phyloP scores from a whole-genome alignment of 1,140 invertebrate species.

The Heliconius eleuchia region DNA sequence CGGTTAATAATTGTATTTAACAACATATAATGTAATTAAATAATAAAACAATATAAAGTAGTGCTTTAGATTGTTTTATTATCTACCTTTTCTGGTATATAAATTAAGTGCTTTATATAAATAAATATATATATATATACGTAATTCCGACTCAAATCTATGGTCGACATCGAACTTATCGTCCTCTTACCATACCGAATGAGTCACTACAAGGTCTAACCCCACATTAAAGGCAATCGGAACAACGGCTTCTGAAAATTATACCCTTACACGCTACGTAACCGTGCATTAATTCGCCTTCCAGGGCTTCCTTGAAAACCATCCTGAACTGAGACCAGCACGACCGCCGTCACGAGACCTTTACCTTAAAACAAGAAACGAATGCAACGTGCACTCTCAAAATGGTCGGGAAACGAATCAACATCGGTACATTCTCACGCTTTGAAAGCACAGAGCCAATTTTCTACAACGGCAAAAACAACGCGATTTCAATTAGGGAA shows the following conservation, averaged over 20 bases:
- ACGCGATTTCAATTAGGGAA: conserved; percentile 77
- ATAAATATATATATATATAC: no score
- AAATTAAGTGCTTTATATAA: no score
- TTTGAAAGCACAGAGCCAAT: conserved; percentile 70
- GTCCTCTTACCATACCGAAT: not conserved
- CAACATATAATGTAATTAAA: no score
- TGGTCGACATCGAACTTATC: not conserved
- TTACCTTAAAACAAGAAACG: conserved; percentile 39
- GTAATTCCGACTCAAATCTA: not conserved
- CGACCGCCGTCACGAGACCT: conserved; percentile 40
- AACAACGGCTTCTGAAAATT: conserved; percentile 50
- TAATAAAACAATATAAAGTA: no score
- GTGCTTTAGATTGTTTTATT: no score
- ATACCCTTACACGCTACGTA: conserved; percentile 43
- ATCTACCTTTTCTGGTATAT: no score
- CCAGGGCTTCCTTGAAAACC: conserved; percentile 40
- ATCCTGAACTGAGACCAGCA: conserved; percentile 33
- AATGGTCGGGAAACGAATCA: conserved; percentile 50
- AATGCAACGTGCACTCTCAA: conserved; percentile 36
- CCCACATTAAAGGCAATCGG: conserved; percentile 44
- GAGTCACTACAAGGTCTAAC: not conserved
- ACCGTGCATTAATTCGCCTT: conserved; percentile 46
- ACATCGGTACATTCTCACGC: conserved; percentile 69
- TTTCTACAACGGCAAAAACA: conserved; percentile 67
- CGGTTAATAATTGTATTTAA: no score